Evolutionary conservation across 2,888 invertebrate genomes (phyloP).

Genomic region (Polietes domitor): DNA sequence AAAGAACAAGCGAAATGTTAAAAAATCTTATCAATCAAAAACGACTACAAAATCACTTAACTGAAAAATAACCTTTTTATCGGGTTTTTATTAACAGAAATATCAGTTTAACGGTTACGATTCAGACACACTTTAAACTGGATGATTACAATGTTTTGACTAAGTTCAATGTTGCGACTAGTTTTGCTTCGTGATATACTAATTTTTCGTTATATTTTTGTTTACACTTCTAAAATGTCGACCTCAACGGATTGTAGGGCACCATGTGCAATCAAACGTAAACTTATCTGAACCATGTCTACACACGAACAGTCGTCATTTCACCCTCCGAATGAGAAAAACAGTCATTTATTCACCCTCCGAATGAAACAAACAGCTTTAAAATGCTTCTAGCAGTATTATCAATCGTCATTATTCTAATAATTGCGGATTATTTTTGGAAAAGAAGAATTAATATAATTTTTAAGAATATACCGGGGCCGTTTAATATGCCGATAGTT

Average conservation of each 20-base stretch:
- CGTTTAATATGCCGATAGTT: slow-evolving; percentile 57
- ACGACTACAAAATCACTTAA: background rate
- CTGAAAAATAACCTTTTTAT: background rate
- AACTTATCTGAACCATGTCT: slow-evolving; percentile 9
- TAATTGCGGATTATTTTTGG: slow-evolving; percentile 61
- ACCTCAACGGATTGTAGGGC: background rate
- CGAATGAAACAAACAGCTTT: background rate
- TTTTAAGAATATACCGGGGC: slow-evolving; percentile 59
- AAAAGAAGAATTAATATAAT: slow-evolving; percentile 49
- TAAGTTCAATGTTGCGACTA: no score
- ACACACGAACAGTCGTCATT: background rate
- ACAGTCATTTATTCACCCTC: background rate
- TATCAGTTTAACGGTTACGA: no score
- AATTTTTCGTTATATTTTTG: background rate
- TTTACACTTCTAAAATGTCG: background rate
- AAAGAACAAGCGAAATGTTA: background rate
- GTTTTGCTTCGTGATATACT: no score
- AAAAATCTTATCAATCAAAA: background rate
- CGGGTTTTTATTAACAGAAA: no score
- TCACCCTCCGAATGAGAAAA: background rate
- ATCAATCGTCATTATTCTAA: slow-evolving; percentile 38
- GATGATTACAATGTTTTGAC: no score
- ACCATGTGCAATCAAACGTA: background rate
- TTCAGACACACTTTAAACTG: no score
- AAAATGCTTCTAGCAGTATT: slow-evolving; percentile 58